Conservation (phyloP, 2,888 invertebrate species). For the Cataglyphis livida region DNA sequence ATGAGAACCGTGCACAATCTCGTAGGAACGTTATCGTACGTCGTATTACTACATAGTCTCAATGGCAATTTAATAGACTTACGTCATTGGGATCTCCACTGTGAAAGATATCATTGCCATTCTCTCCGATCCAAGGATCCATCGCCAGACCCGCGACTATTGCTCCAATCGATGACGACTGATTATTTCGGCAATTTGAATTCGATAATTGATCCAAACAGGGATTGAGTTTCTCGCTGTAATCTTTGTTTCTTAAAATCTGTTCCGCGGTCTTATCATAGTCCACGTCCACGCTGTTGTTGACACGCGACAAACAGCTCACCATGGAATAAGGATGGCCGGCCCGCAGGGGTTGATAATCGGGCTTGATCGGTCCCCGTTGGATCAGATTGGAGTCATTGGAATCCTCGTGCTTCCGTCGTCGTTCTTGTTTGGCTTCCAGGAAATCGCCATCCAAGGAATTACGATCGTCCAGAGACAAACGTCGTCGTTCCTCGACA, state of each 20-base stretch:
- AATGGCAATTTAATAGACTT: constrained; percentile 17
- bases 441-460: background rate
- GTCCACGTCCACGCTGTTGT: constrained; percentile 53
- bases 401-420: constrained; percentile 52
- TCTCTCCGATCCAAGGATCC: background rate
- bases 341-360: constrained; percentile 20
- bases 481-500: background rate
- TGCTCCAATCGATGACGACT: background rate
- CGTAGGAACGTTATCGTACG: background rate
- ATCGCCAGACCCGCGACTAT: background rate
- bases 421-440: background rate
- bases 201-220: constrained; percentile 75
- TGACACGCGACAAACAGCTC: constrained; percentile 43
- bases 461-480: background rate
- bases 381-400: constrained; percentile 66
- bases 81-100: constrained; percentile 17
- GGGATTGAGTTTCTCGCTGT: constrained; percentile 74
- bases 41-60: background rate
- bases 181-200: constrained; percentile 4
- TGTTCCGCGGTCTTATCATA: constrained; percentile 73
- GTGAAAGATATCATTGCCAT: background rate
- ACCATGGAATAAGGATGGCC: constrained; percentile 69
- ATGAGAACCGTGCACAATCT: background rate
- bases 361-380: constrained; percentile 77
- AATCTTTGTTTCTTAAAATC: constrained; percentile 74